Percentiles rank a stretch among this genome's conserved stretches.
Evolutionary conservation across 2,113 vertebrate genomes (phyloP).

Genomic region (Zeus faber): DNA sequence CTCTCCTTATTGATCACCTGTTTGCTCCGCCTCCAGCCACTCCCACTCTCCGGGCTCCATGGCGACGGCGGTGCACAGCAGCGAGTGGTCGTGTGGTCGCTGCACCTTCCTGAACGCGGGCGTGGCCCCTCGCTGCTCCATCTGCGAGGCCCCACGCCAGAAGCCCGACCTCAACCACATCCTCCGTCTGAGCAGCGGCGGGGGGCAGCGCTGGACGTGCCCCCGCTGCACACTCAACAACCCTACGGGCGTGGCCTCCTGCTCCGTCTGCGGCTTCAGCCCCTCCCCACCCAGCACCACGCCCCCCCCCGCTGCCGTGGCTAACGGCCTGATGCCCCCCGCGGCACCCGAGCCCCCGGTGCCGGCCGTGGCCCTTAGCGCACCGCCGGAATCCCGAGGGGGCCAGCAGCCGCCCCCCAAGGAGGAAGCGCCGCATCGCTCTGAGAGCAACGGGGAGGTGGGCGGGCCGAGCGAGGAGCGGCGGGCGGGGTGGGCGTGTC

Average conservation of each 20-base stretch:
- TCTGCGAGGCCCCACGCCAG: conserved; percentile 95
- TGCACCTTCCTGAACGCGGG: conserved; percentile 93
- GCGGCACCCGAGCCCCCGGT: conserved; percentile 40
- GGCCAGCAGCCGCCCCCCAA: conserved; percentile 51
- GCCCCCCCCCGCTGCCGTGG: conserved; percentile 59
- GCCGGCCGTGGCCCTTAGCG: conserved; percentile 29
- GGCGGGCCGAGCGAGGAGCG: conserved; percentile 42
- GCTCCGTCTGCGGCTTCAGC: conserved; percentile 83
- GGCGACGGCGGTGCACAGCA: conserved; percentile 80
- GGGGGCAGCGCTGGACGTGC: conserved; percentile 92
- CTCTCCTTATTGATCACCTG: no score
- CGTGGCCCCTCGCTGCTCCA: conserved; percentile 90
- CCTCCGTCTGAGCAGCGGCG: conserved; percentile 88
- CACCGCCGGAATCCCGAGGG: conserved; percentile 77
- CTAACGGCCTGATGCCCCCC: conserved; percentile 78
- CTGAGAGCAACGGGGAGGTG: conserved; percentile 68
- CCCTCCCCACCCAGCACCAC: conserved; percentile 48
- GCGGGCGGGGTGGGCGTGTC: conserved; percentile 85
- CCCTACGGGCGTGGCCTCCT: conserved; percentile 84
- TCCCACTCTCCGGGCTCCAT: conserved; percentile 90
- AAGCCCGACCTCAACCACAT: conserved; percentile 96
- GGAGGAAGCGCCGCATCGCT: conserved; percentile 58
- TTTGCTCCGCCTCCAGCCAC: conserved; percentile 76
- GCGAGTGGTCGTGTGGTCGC: conserved; percentile 94
- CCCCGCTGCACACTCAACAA: conserved; percentile 94